These are phyloP conservation scores for Megalops atlanticus DNA, from an alignment of 2,113 vertebrate genomes.

Conservation along the genomic window DNA sequence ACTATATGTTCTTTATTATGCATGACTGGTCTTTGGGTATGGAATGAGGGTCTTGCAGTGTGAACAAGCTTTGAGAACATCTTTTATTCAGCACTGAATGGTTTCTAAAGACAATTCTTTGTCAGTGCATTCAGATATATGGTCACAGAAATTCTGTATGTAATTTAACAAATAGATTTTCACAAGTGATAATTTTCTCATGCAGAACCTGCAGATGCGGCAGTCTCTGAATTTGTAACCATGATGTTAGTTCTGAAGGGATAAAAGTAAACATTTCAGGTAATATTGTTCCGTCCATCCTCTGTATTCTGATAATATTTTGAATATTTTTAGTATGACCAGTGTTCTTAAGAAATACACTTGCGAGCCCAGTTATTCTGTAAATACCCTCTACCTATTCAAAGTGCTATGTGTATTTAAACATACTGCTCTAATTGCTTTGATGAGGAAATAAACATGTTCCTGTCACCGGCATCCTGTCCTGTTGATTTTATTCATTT, in stretches of 20 bases:
- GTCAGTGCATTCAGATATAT: slow-evolving; percentile 26
- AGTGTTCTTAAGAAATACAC: slow-evolving; percentile 45
- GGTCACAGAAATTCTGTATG: slow-evolving; percentile 3
- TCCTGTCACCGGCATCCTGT: slow-evolving; percentile 41
- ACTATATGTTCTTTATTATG: slow-evolving; percentile 41
- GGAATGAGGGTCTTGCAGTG: slow-evolving; percentile 21
- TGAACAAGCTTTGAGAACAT: slow-evolving; percentile 18
- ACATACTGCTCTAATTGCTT: slow-evolving; percentile 68
- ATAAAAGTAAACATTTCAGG: background rate
- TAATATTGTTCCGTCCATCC: slow-evolving; percentile 18
- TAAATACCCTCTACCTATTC: slow-evolving; percentile 53
- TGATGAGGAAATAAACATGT: slow-evolving; percentile 69
- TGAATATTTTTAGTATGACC: slow-evolving; percentile 53
- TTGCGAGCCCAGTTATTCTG: slow-evolving; percentile 22
- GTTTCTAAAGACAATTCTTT: slow-evolving; percentile 25
- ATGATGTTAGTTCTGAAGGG: background rate
- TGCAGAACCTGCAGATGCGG: background rate
- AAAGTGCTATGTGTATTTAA: slow-evolving; percentile 58
- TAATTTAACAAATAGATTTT: background rate
- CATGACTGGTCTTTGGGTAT: slow-evolving; percentile 28
- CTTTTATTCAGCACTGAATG: slow-evolving; percentile 32
- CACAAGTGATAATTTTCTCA: background rate
- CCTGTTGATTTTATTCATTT: slow-evolving; percentile 16
- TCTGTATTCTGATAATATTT: slow-evolving; percentile 44
- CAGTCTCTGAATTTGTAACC: slow-evolving; percentile 9